Evolutionary conservation across 1,140 invertebrate genomes (phyloP).

Genomic region (Elysia chlorotica): DNA sequence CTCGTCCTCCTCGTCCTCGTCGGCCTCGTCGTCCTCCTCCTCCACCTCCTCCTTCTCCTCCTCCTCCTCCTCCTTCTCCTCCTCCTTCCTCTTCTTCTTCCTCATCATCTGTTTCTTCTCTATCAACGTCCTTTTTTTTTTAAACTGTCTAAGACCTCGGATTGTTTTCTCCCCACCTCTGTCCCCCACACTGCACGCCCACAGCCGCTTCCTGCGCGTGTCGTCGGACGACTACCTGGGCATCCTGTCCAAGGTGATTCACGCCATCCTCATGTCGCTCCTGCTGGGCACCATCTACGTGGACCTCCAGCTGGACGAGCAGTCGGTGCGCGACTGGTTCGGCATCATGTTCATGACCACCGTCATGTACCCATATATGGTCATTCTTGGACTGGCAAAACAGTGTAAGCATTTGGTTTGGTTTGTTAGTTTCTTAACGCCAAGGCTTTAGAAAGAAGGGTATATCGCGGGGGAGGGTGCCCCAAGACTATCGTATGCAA

Average conservation of each 20-base stretch:
- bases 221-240: conserved; percentile 44
- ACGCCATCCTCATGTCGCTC: conserved; percentile 50
- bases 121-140: too few species aligned
- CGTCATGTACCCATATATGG: conserved; percentile 52
- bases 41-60: too few species aligned
- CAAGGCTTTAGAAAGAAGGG: too few species aligned
- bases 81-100: too few species aligned
- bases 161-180: too few species aligned
- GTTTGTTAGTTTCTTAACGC: neutral
- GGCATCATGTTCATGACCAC: conserved; percentile 49
- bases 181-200: too few species aligned
- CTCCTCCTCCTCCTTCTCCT: too few species aligned
- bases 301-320: conserved; percentile 38
- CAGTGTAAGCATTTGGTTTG: neutral
- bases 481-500: neutral
- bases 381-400: conserved; percentile 41
- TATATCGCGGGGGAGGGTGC: too few species aligned
- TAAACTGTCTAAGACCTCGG: too few species aligned
- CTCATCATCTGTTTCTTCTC: too few species aligned
- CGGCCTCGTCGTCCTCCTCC: too few species aligned
- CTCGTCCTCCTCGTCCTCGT: neutral
- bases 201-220: conserved; percentile 43
- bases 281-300: conserved; percentile 50
- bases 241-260: conserved; percentile 40
- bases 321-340: conserved; percentile 46